Percentiles rank a stretch among this genome's conserved stretches.
These are phyloP conservation scores for Miniopterus natalensis DNA, from an alignment of 2,113 vertebrate genomes.

Conservation along the genomic window DNA sequence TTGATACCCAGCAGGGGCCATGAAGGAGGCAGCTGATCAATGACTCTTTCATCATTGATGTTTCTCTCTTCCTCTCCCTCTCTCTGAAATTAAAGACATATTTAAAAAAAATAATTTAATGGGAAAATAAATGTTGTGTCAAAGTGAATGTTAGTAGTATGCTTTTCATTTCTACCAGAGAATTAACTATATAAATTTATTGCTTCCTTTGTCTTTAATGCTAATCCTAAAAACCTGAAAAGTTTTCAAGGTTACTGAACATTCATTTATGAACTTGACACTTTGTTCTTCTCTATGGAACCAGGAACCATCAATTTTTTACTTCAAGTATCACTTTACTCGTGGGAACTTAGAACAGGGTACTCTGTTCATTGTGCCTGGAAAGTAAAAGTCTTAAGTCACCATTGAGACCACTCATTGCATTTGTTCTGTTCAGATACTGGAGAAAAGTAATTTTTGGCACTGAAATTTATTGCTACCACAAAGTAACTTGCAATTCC, in stretches of 20 bases:
- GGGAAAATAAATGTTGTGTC: background rate
- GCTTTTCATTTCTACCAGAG: background rate
- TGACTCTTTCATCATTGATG: no score
- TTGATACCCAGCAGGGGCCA: no score
- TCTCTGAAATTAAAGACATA: no score
- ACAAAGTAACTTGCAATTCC: background rate
- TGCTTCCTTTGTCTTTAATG: background rate
- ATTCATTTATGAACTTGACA: background rate
- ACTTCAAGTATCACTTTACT: background rate
- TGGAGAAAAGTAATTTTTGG: background rate
- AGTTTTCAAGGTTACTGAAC: background rate
- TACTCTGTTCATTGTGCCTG: background rate
- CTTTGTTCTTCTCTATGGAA: background rate
- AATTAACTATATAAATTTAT: background rate
- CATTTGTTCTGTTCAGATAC: background rate
- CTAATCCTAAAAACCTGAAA: background rate
- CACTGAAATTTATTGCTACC: background rate
- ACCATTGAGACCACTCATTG: background rate
- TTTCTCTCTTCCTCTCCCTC: no score
- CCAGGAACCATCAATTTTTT: background rate
- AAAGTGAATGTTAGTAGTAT: background rate
- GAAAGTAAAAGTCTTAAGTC: background rate
- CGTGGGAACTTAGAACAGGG: background rate
- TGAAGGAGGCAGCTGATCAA: no score
- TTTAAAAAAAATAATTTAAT: background rate